These are phyloP conservation scores for Cenopis cana DNA, from an alignment of 2,888 invertebrate species.

Conservation along the genomic window DNA sequence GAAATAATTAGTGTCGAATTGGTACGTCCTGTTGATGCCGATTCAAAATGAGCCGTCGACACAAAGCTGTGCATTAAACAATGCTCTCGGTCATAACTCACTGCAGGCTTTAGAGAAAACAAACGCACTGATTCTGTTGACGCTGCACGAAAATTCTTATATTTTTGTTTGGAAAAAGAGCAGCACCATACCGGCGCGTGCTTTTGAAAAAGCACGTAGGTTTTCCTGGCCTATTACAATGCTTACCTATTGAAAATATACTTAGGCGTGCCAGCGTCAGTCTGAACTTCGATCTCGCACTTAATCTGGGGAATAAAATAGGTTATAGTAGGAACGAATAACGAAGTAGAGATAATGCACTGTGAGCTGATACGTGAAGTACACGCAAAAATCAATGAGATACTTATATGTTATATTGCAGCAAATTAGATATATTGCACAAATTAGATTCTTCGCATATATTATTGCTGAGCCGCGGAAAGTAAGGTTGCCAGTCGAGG, in stretches of 20 bases:
- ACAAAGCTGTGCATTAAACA: conserved; percentile 30
- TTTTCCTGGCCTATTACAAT: not conserved
- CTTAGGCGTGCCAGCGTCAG: not conserved
- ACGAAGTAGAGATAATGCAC: too few relatives aligned
- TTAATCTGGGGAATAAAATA: too few relatives aligned
- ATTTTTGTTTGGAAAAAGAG: not conserved
- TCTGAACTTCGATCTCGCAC: not conserved
- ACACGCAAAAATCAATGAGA: too few relatives aligned
- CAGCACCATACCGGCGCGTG: not conserved
- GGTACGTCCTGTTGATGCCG: conserved; percentile 13
- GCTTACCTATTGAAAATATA: not conserved
- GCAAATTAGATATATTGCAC: too few relatives aligned
- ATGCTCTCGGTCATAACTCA: conserved; percentile 25
- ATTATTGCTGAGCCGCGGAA: too few relatives aligned
- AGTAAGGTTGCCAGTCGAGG: too few relatives aligned
- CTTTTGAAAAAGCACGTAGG: not conserved
- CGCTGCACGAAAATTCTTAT: not conserved
- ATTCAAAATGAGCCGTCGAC: not conserved
- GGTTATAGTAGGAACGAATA: too few relatives aligned
- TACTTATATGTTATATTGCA: too few relatives aligned
- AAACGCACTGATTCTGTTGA: conserved; percentile 18
- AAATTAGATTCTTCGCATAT: too few relatives aligned
- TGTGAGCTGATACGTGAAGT: too few relatives aligned
- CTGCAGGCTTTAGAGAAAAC: not conserved
- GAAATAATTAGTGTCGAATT: conserved; percentile 17